Conservation (phyloP, 2,113 vertebrate species). For the Dermatemys mawii region DNA sequence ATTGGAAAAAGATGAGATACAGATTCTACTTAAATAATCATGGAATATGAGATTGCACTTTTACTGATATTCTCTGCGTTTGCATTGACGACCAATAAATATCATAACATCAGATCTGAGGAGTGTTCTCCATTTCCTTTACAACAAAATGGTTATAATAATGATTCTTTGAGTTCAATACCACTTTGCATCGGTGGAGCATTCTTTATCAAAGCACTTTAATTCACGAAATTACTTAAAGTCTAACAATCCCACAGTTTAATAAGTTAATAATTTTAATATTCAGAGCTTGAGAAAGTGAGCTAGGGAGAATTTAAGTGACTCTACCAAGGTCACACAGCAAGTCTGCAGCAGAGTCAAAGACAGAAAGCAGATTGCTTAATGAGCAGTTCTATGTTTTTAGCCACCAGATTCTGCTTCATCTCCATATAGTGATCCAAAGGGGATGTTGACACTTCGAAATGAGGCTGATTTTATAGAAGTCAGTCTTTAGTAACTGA, state of each 20-base stretch:
- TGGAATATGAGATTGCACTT: neutral
- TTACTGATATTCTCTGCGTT: neutral
- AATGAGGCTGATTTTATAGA: no score
- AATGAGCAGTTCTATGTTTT: neutral
- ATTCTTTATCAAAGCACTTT: neutral
- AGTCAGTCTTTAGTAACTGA: no score
- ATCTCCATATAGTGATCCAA: neutral
- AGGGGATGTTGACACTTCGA: no score
- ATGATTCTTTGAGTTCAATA: neutral
- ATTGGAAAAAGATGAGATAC: slow-evolving; percentile 17
- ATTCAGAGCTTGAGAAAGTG: neutral
- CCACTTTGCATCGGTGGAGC: neutral
- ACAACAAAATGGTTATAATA: slow-evolving; percentile 16
- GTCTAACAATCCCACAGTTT: neutral
- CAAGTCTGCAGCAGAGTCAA: neutral
- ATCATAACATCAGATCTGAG: neutral
- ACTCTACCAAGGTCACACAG: neutral
- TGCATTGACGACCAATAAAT: neutral
- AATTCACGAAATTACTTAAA: neutral
- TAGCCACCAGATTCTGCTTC: neutral
- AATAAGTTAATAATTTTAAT: neutral
- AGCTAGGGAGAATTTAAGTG: neutral
- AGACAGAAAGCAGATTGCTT: neutral
- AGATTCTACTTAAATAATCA: slow-evolving; percentile 20
- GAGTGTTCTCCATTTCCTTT: slow-evolving; percentile 32